Evolutionary conservation across 2,113 vertebrate species (phyloP), one percentile per base, ranked within the genome.

Genomic region (Entomyzon cyanotis): DNA sequence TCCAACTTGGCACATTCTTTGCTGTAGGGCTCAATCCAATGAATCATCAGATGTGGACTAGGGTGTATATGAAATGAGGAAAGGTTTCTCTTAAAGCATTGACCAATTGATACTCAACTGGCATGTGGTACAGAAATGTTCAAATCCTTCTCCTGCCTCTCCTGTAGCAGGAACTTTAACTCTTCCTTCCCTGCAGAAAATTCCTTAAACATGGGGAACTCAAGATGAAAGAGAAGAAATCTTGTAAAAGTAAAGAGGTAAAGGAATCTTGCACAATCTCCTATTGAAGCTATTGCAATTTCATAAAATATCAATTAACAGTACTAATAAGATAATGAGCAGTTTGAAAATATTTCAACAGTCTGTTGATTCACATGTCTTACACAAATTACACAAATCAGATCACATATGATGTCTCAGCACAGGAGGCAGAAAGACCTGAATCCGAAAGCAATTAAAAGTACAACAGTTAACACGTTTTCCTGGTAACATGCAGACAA

Each of bases 21-120:
- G 4, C 42, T 33, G 7, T 18, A 46, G 10, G 14, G 9, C 7
- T 77, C 47, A 46, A 12, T 44, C 5, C 7, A 90, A 5, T 19
- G 11, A 76, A 33, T 19, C n/a, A 28, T 70, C 20, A 92, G 20
- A 63, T 2, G 46, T 25, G 11, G 24, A 56, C 33, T 21, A 67
- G 19, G 33, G 4, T 2, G 1, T 27, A 49, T 5, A 44, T 0
- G 2, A 78, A 84, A 84, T 9, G 0, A 1, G 21, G 35, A 24
- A 74, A 69, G 27, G 16, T 41, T 23, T 76, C 47, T 87, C 71
- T 70, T 23, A 50, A 73, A 77, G 42, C 33, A 33, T 15, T 53
- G 67, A 65, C 25, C 49, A 46, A 23, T 3, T 67, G 42, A 58
- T 47, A 17, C 16, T 87, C 0, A 3, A 49, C 15, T 37, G 19